Base-by-base conservation (phyloP, 2,113 vertebrate genomes). In the Zapornia atra region DNA sequence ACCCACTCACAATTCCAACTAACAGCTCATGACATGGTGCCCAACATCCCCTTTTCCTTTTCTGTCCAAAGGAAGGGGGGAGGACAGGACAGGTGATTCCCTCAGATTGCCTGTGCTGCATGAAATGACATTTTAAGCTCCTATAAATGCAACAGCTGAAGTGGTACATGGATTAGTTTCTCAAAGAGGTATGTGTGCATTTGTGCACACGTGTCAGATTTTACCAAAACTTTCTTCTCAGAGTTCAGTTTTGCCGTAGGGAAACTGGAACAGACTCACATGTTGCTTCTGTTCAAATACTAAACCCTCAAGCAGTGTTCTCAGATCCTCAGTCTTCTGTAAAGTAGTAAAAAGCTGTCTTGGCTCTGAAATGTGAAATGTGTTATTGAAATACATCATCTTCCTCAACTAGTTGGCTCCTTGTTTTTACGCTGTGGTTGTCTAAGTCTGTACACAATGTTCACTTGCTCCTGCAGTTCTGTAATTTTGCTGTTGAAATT, bases 401-500 rank as follows among this genome's bases (percentile, higher is more conserved):
- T 56, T 86, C 60, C 56, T 71, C 54, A 92, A 4, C 48, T 50
- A 86, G 18, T 86, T 31, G 12, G 28, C 28, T 57, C 60, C 82
- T 51, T 61, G 36, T 84, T 65, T 86, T 90, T 71, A 65, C 3
- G 5, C 17, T 54, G 65, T 0, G 4, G 76, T 90, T 96, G 65
- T 64, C 84, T 79, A 87, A 87, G 57, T 89, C 79, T 22, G 53
- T 79, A 79, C 20, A 75, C 53, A n/a, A 26, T 20, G 81, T 69
- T 61, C 77, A 71, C 70, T 76, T 79, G 34, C 61, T 76, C 28
- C 4, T 12, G 12, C 60, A 87, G 57, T 65, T 90, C 82, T 89
- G 69, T 38, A 76, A 84, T 94, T 95, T 82, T 34, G 29, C 77
- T 84, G 80, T 14, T 93, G 59, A 96, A 95, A 91, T 96, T 96